Evolutionary conservation across 2,797 vertebrate species (phyloP), one percentile per base, ranked within the genome.

Genomic region (Scomberomorus guttatus): DNA sequence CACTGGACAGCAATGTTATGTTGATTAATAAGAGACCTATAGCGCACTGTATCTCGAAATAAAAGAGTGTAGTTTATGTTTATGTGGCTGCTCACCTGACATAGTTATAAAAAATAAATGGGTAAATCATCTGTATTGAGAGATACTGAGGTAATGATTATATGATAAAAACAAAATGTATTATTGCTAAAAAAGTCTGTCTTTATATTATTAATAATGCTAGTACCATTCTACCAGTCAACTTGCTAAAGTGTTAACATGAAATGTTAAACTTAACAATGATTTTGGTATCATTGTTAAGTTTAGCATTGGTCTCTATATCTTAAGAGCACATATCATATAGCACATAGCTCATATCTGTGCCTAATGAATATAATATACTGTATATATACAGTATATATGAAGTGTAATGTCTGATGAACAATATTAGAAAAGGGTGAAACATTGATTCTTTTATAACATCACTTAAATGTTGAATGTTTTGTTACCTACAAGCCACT

Each of bases 401-500:
- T 32, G 6, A 5, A 13, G 3, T 17, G 46, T n/a, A 1, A 18
- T 44, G n/a, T n/a, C 44, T 44, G 20, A 9, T 55, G 3, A 62
- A 74, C 22, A 54, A 11, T 32, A 44, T 44, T 1, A 44, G 10
- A 58, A 72, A 48, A 22, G 0, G 15, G 0, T 60, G 12, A 54
- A 24, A 62, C 48, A 51, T 50, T 66, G 57, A 74, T 61, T 5
- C 24, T 55, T 76, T 22, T 29, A 3, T 6, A 54, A 13, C 44
- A 10, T n/a, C n/a, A 11, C 32, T 55, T 34, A 24, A 7, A 27
- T 29, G 72, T 61, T 55, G 3, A 56, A 67, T 25, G 25, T 73
- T 57, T 76, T 66, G 72, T 77, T 37, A n/a, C 61, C n/a, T 13
- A 24, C 25, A 48, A 57, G 39, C 80, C 67, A 37, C 79, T 79